These are phyloP conservation scores for Peromyscus eremicus DNA, from an alignment of 2,797 vertebrate species.

Conservation along the genomic window DNA sequence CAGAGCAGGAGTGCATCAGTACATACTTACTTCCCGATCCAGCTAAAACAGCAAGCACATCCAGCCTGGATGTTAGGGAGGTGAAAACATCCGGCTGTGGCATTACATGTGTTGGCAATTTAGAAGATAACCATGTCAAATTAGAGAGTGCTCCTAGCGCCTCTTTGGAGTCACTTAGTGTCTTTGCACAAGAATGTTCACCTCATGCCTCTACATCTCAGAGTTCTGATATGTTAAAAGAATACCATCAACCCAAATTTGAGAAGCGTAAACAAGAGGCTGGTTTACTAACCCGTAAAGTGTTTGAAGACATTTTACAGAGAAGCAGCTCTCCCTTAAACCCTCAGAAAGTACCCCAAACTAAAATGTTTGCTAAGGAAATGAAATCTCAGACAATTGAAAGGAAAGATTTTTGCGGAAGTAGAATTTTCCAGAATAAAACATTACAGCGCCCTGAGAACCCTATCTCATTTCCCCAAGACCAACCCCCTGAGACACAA, in stretches of 20 bases:
- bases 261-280: constrained; percentile 49
- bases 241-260: not conserved
- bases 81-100: not conserved
- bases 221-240: constrained; percentile 36
- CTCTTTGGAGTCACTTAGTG: constrained; percentile 17
- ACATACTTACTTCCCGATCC: constrained; percentile 30
- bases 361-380: not conserved
- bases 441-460: not conserved
- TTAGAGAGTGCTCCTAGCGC: not conserved
- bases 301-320: constrained; percentile 16
- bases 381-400: not conserved
- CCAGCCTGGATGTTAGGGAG: not conserved
- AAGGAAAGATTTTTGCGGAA: constrained; percentile 39
- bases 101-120: not conserved
- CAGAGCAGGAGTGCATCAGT: constrained; percentile 62
- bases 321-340: constrained; percentile 20
- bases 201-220: constrained; percentile 51
- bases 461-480: not conserved
- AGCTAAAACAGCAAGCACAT: not conserved
- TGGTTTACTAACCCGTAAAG: constrained; percentile 1
- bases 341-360: constrained; percentile 55
- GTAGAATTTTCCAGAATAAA: not conserved
- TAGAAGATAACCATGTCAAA: not conserved
- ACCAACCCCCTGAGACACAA: not conserved
- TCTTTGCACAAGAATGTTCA: constrained; percentile 48